Evolutionary conservation across 2,797 vertebrate species (phyloP).

Genomic region (Coluber constrictor): DNA sequence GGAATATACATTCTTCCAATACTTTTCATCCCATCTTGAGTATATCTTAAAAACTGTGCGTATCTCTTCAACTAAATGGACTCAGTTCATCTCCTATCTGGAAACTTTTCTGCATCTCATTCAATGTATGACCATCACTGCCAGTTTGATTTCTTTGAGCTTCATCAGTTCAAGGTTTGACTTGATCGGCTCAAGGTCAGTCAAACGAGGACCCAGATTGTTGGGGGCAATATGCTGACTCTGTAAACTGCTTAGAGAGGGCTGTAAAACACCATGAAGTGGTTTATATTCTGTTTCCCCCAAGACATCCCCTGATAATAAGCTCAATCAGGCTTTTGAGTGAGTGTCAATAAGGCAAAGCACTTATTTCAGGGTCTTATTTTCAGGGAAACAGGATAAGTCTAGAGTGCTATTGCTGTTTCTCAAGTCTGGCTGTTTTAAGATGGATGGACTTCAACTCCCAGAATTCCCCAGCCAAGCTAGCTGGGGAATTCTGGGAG

Average conservation of each 20-base stretch:
- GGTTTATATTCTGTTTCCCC: too few species aligned
- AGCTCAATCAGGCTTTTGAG: too few species aligned
- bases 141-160: too few species aligned
- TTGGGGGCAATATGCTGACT: neutral
- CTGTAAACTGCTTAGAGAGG: neutral
- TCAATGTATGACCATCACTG: neutral
- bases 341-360: too few species aligned
- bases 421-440: neutral
- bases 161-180: too few species aligned
- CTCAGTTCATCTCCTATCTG: neutral
- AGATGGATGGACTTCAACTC: neutral
- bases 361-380: too few species aligned
- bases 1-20: neutral
- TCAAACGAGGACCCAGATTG: neutral
- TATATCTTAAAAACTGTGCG: neutral
- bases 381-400: too few species aligned
- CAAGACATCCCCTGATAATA: too few species aligned
- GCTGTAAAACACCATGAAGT: neutral
- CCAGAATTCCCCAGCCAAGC: neutral
- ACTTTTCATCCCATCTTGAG: neutral
- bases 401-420: neutral
- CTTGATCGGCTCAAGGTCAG: too few species aligned
- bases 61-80: neutral
- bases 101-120: neutral
- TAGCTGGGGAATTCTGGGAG: neutral